Conservation (phyloP, 2,113 vertebrate genomes). For the Chaetodon trifascialis region DNA sequence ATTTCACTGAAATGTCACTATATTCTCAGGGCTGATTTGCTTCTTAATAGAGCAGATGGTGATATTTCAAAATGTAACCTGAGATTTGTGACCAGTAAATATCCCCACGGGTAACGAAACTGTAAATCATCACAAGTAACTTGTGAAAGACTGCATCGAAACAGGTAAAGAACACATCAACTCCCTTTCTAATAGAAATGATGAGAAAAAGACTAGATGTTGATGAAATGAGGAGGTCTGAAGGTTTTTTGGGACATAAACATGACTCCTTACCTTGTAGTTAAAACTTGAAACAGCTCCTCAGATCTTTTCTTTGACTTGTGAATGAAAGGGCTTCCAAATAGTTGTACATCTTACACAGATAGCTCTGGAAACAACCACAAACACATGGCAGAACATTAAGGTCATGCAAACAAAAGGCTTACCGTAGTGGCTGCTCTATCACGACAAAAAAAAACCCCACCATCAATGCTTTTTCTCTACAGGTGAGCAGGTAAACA, state of each 20-base stretch:
- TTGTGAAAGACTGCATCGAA: not conserved
- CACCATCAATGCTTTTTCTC: constrained; percentile 31
- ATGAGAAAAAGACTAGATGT: constrained; percentile 3
- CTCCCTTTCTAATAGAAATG: not conserved
- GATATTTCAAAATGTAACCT: constrained; percentile 15
- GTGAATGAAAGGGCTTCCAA: constrained; percentile 21
- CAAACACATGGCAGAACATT: constrained; percentile 53
- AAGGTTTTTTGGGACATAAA: not conserved
- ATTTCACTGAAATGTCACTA: constrained; percentile 26
- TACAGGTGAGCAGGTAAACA: not conserved
- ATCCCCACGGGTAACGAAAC: not conserved
- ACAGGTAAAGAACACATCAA: not conserved
- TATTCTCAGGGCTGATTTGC: constrained; percentile 31
- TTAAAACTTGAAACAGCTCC: constrained; percentile 14
- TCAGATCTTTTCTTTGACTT: constrained; percentile 24
- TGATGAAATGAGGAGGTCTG: not conserved
- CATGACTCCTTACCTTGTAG: constrained; percentile 47
- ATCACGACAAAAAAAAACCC: constrained; percentile 9
- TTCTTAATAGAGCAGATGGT: constrained; percentile 28
- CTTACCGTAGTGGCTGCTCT: not conserved
- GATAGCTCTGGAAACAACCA: constrained; percentile 63
- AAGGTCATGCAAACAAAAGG: constrained; percentile 16
- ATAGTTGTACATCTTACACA: not conserved
- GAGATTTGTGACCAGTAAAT: constrained; percentile 1
- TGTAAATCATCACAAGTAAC: not conserved